These are phyloP conservation scores for Candoia aspera DNA, from an alignment of 2,113 vertebrate species.

Conservation along the genomic window DNA sequence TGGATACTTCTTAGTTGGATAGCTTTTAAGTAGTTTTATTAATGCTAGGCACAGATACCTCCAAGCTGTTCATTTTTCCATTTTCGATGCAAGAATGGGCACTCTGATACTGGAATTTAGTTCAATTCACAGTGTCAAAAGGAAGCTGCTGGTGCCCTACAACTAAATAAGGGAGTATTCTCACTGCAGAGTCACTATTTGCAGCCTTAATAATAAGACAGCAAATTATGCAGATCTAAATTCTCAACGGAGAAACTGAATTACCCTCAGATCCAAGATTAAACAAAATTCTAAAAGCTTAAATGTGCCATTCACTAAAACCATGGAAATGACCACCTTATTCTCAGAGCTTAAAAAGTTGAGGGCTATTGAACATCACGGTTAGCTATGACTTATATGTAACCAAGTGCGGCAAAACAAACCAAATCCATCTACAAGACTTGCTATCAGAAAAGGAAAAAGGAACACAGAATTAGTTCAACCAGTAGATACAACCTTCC, in stretches of 20 bases:
- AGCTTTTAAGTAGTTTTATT: not conserved
- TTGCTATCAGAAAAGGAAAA: not conserved
- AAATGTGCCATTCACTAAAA: not conserved
- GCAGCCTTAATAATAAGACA: not conserved
- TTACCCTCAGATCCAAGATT: accelerated
- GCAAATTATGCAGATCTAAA: not conserved
- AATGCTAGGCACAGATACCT: not conserved
- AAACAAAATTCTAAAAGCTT: not conserved
- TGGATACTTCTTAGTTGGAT: not conserved
- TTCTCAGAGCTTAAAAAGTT: not conserved
- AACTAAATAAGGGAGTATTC: not conserved
- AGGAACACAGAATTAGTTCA: not conserved
- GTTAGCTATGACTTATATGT: not conserved
- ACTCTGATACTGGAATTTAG: not conserved
- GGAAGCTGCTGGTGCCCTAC: not conserved
- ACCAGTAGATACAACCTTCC: not conserved
- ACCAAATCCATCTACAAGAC: not conserved
- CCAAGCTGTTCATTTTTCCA: not conserved
- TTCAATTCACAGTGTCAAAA: not conserved
- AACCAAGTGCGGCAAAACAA: not conserved
- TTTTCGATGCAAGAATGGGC: not conserved
- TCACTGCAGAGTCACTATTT: not conserved
- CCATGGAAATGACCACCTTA: not conserved
- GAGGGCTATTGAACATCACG: not conserved
- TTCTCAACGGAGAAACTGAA: not conserved